Conservation (phyloP, 2,113 vertebrate species). For the Bubo bubo region DNA sequence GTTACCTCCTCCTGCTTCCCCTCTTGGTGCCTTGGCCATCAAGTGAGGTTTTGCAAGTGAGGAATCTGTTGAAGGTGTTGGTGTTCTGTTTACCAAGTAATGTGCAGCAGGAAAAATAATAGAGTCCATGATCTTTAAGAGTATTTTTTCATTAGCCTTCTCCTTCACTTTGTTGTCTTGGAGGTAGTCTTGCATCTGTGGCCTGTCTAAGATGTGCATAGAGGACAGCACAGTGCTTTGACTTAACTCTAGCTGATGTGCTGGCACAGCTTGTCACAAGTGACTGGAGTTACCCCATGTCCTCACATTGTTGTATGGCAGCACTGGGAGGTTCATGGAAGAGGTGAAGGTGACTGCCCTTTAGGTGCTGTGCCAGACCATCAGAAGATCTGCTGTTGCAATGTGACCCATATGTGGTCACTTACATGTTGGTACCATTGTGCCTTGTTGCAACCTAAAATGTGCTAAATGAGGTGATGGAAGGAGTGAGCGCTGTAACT, state of each 20-base stretch:
- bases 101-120: background rate
- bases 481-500: background rate
- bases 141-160: background rate
- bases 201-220: background rate
- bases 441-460: background rate
- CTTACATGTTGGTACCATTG: background rate
- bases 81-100: background rate
- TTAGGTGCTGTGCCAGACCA: background rate
- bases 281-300: background rate
- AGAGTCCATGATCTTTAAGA: background rate
- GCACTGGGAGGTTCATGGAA: background rate
- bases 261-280: background rate
- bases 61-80: background rate
- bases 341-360: background rate
- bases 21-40: background rate
- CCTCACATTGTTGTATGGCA: rapidly evolving
- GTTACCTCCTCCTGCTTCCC: background rate
- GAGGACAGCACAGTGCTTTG: background rate
- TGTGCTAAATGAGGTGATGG: background rate
- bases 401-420: background rate
- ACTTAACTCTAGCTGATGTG: background rate
- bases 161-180: background rate
- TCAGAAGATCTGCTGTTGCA: background rate
- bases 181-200: background rate
- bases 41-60: background rate